Percentiles rank a stretch among this genome's conserved stretches.
Conservation (phyloP, 2,888 invertebrate species). For the Phyto melanocephala region DNA sequence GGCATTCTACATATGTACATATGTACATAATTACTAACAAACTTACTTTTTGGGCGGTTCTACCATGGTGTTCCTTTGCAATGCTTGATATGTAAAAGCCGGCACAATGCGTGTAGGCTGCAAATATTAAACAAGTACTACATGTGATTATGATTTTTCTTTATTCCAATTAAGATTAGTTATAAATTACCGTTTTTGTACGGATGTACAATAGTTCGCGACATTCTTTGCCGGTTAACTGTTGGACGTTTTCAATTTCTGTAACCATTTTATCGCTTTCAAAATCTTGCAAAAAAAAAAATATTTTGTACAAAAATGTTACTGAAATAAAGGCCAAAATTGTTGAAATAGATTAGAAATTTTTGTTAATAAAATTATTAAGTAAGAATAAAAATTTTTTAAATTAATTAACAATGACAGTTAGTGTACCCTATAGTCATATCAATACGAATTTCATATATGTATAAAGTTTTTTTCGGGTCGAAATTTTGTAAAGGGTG, state of each 20-base stretch:
- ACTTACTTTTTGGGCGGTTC: slow-evolving; percentile 74
- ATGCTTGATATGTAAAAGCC: slow-evolving; percentile 76
- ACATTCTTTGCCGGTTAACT: slow-evolving; percentile 66
- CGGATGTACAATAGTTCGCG: slow-evolving; percentile 66
- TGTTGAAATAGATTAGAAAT: neutral
- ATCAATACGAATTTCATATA: too few species aligned
- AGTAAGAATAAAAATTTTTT: too few species aligned
- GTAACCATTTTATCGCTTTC: slow-evolving; percentile 29
- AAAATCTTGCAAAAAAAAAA: neutral
- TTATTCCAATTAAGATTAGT: neutral
- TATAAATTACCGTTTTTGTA: slow-evolving; percentile 66
- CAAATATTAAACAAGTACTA: neutral
- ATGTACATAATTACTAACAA: slow-evolving; percentile 53
- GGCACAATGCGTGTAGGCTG: slow-evolving; percentile 74
- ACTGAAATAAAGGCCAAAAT: slow-evolving; percentile 32
- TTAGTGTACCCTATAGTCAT: too few species aligned
- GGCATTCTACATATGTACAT: too few species aligned
- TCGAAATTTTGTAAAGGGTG: too few species aligned
- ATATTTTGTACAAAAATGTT: slow-evolving; percentile 3
- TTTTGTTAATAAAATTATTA: neutral
- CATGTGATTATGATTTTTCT: neutral
- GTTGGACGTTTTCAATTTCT: slow-evolving; percentile 31
- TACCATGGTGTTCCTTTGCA: slow-evolving; percentile 75
- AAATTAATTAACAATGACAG: too few species aligned
- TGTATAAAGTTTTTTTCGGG: too few species aligned